Evolutionary conservation across 1,140 invertebrate species (phyloP), one percentile per base, ranked within the genome.

Genomic region (Drosophila rufa): DNA sequence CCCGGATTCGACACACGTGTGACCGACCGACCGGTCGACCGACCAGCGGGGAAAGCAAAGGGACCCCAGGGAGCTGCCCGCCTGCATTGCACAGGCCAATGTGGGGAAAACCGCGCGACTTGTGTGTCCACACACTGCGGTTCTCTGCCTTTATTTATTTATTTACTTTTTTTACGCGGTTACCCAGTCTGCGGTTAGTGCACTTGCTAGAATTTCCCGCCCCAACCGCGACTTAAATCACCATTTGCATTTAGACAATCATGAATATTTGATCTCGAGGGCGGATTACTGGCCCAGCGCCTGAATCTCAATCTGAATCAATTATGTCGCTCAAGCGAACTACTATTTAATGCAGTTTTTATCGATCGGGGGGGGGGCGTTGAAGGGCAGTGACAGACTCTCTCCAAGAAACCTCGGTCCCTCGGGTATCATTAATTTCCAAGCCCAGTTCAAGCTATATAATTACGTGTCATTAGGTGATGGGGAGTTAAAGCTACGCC

Each of bases 251-350:
- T 51, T 40, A 25, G 43, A 69, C 33, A 69, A 69, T 68, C 51
- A 59, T 73, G 67, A 71, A 71, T 59, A 50, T 50, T 71, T 71
- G 36, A 71, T 70, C 19, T 38, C 22, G 30, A 25, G 48, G 60
- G 36, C 25, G 66, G 68, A n/a, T 64, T 22, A 62, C 22, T 25
- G 22, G 8, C 22, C 27, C 47, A 48, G 25, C 48, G 15, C 27
- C 48, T 17, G 17, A 53, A 36, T 38, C 19, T 8, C 14, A 56
- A 27, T n/a, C 22, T 30, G 22, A 36, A 27, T 42, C 53, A 59
- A 59, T 73, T 71, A 71, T 68, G 65, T 25, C 25, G 6, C 14
- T 14, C 4, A 40, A 61, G 50, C 65, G 15, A 40, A 40, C 19
- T 6, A 40, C 22, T 38, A 50, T 19, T 59, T 50, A 43, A 71